phyloP scores from a whole-genome alignment of 2,888 invertebrate species.

The Synanthedon formicaeformis region DNA sequence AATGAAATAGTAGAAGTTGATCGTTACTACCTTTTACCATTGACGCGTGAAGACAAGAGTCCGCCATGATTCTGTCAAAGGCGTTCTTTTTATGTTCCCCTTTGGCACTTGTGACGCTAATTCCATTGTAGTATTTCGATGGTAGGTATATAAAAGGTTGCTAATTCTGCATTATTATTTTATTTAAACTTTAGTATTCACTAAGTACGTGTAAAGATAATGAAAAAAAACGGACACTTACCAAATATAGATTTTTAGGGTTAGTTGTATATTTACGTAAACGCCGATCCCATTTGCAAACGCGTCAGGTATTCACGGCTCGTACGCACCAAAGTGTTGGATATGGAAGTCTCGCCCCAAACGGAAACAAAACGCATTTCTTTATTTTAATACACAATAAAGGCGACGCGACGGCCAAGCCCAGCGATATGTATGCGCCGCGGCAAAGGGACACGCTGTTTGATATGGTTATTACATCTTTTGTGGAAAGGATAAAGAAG shows the following conservation, averaged over 20 bases:
- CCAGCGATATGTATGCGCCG: slow-evolving; percentile 60
- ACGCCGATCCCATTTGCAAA: slow-evolving; percentile 15
- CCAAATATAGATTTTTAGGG: background rate
- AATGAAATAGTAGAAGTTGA: too few species aligned
- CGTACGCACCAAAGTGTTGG: slow-evolving; percentile 36
- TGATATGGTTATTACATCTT: slow-evolving; percentile 70
- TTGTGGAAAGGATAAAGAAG: slow-evolving; percentile 57
- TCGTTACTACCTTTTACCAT: too few species aligned
- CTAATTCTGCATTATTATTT: too few species aligned
- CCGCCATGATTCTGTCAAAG: too few species aligned
- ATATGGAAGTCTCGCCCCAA: slow-evolving; percentile 42
- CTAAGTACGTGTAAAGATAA: slow-evolving; percentile 1
- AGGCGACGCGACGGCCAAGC: slow-evolving; percentile 27
- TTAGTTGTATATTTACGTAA: slow-evolving; percentile 13
- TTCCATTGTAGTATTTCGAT: too few species aligned
- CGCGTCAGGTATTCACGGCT: slow-evolving; percentile 35
- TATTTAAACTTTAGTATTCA: too few species aligned
- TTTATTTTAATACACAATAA: slow-evolving; percentile 54
- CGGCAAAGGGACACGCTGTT: slow-evolving; percentile 63
- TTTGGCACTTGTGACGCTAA: too few species aligned
- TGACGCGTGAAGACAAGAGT: too few species aligned
- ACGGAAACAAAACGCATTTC: slow-evolving; percentile 63
- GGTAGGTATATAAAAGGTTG: too few species aligned
- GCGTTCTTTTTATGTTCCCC: too few species aligned
- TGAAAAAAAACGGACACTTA: background rate